Evolutionary conservation across 2,797 vertebrate genomes (phyloP).

Genomic region (Girardinus metallicus): DNA sequence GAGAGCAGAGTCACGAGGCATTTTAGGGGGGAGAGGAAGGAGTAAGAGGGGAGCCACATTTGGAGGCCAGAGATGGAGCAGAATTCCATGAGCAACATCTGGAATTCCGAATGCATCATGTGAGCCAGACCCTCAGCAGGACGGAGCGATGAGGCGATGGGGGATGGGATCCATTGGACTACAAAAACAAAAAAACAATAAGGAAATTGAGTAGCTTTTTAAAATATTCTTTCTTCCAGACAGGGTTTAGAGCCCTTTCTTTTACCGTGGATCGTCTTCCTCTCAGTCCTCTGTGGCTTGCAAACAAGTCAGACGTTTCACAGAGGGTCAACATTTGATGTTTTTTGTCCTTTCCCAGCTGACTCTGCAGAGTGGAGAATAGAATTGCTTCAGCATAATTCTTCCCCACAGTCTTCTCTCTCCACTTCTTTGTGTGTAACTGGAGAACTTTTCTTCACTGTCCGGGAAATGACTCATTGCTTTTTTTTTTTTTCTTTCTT

Average conservation of each 20-base stretch:
- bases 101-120: slow-evolving; percentile 80
- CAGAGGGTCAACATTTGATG: slow-evolving; percentile 39
- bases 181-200: neutral
- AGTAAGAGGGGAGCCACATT: slow-evolving; percentile 66
- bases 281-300: neutral
- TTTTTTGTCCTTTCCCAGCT: slow-evolving; percentile 68
- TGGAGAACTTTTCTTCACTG: slow-evolving; percentile 70
- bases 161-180: slow-evolving; percentile 40
- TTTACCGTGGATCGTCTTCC: slow-evolving; percentile 1
- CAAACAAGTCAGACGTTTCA: slow-evolving; percentile 28
- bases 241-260: neutral
- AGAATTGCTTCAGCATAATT: slow-evolving; percentile 75
- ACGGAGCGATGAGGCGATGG: slow-evolving; percentile 35
- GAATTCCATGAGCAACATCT: slow-evolving; percentile 84
- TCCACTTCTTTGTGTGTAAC: slow-evolving; percentile 62
- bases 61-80: slow-evolving; percentile 76
- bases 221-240: neutral
- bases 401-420: slow-evolving; percentile 56
- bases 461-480: slow-evolving; percentile 70
- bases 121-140: slow-evolving; percentile 60
- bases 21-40: slow-evolving; percentile 34
- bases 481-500: slow-evolving; percentile 41
- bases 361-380: slow-evolving; percentile 73
- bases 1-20: slow-evolving; percentile 69
- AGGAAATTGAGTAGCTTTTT: neutral